Evolutionary conservation across 35 echinoderm and acorn worm species (phyloP), one percentile per base, ranked within the genome.

Genomic region (Acanthaster planci): DNA sequence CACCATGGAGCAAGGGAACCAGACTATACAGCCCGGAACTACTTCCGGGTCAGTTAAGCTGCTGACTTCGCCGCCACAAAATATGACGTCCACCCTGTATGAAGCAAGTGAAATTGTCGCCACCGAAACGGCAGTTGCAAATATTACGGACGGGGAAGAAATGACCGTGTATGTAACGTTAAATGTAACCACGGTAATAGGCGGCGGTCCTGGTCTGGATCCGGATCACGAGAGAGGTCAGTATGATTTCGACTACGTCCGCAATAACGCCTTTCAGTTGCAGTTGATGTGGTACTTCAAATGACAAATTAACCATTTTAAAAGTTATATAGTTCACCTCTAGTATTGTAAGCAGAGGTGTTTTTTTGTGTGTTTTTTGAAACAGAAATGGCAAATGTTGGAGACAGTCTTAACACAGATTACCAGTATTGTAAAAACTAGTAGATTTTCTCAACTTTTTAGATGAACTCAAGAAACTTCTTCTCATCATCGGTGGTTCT

Each of bases 131-230:
- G 26, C 23, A 6, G 26, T 34, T 7, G 2, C 23, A 27, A 26
- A 72, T 21, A 68, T 68, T 68, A 72, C 64, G 64, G 64, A 10
- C 7, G 64, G 64, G 34, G 14, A 72, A 31, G 64, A 72, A 16
- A 30, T 26, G 26, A 29, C 23, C 14, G 7, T 12, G 14, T 72
- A 10, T 15, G 64, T 72, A 27, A 72, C 22, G 14, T 26, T 0
- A 72, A 60, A 21, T 30, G 15, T 0, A 31, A 34, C 14, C 23
- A 72, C 64, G 15, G 9, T 26, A 26, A 72, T 6, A 8, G 59
- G 21, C 8, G 30, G 34, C 30, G 64, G 64, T 31, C 23, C 64
- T 9, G 64, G 64, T 26, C 9, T 72, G 64, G 34, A 72, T 8
- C 64, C 64, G 9, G 64, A 72, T 26, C 64, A 29, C 23, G 64